Evolutionary conservation across 1,140 invertebrate genomes (phyloP), one percentile per base, ranked within the genome.

Genomic region (Bombus fervidus): DNA sequence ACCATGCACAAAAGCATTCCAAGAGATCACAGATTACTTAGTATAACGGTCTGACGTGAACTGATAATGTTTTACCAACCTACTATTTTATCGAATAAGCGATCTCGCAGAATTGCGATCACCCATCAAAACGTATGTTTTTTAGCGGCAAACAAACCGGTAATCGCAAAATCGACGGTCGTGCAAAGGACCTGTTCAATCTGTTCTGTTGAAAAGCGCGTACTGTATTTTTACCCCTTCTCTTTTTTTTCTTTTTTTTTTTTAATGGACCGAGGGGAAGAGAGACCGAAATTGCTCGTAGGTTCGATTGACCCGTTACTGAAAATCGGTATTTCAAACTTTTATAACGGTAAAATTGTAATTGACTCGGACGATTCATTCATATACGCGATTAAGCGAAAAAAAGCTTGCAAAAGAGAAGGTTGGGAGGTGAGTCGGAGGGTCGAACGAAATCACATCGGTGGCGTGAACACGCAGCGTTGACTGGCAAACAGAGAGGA

Each of bases 401-500:
- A 15, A 47, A 31, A 73, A 73, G 28, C 28, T 18, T 15, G 0
- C 3, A 37, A 39, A 34, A 18, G 15, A 18, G 22, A 3, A 37
- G 66, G 1, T 1, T 13, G 2, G 4, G 22, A 25, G 68, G 6
- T n/a, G 47, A 53, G 28, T 62, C 28, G 22, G 34, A 10, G 66
- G 34, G 22, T 69, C 3, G 34, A 34, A 72, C 39, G 5, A 41
- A 72, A 41, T 39, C 39, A 39, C 4, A 41, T 15, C 3, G 28
- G 39, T 15, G 37, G 25, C 22, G 25, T 28, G 66, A 22, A 72
- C 9, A 57, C 4, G 73, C 28, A n/a, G 47, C 66, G 82, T 71
- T 34, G 75, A 47, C 37, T 37, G 64, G 64, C 37, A 84, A 84
- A 84, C 64, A 71, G 37, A 47, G 66, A 69, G 76, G 82, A 79